Percentiles rank a stretch among this genome's conserved stretches.
These are phyloP conservation scores for Somateria mollissima DNA, from an alignment of 2,797 vertebrate species.

Conservation along the genomic window DNA sequence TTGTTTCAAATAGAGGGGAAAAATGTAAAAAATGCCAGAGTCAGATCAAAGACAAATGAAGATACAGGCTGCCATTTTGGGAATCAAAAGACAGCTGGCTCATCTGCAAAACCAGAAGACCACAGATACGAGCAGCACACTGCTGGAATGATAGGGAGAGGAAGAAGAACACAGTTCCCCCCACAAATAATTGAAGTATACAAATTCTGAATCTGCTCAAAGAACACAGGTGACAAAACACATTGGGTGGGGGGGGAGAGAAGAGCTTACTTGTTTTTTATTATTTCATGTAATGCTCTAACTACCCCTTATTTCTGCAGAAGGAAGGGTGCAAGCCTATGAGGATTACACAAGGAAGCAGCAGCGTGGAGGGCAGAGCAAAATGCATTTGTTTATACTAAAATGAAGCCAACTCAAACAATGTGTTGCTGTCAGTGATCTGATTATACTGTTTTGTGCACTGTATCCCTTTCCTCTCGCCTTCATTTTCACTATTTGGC, in stretches of 20 bases:
- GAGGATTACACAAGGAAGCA: background rate
- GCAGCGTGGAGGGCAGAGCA: background rate
- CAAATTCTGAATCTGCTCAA: background rate
- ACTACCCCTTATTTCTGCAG: background rate
- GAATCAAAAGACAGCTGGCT: background rate
- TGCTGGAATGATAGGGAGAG: background rate
- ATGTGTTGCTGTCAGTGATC: background rate
- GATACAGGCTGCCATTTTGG: background rate
- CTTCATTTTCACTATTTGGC: background rate
- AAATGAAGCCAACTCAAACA: background rate
- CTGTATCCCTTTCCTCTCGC: background rate
- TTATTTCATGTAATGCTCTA: background rate
- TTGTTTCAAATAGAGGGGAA: background rate
- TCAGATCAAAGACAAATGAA: background rate
- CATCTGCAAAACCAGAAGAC: background rate
- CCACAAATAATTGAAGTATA: background rate
- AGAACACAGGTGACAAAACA: background rate
- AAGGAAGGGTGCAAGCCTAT: background rate
- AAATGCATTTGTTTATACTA: background rate
- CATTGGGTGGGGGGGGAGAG: background rate
- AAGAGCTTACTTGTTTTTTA: background rate
- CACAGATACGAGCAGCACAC: background rate
- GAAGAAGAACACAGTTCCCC: background rate
- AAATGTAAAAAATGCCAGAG: background rate
- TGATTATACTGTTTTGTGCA: background rate